A percentile compares a stretch with the other conserved stretches of the same genome.
Conservation (phyloP, 2,888 invertebrate genomes). For the Mycalesis mineus region DNA sequence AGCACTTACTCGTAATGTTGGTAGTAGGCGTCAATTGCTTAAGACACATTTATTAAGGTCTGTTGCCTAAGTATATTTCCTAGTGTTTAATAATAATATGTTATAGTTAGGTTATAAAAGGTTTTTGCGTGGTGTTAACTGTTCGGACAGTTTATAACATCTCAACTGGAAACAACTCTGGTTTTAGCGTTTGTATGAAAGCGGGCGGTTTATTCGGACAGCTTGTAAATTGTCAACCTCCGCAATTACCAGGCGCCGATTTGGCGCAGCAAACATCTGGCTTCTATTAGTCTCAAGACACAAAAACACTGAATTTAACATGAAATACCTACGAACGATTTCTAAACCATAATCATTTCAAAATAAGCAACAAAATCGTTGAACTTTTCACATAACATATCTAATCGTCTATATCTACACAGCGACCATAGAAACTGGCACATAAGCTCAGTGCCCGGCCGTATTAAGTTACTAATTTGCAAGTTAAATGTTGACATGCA, state of each 20-base stretch:
- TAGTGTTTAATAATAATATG: too few relatives aligned
- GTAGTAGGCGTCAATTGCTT: too few relatives aligned
- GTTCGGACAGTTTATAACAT: background rate
- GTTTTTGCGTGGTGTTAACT: too few relatives aligned
- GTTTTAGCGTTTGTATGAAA: slow-evolving; percentile 35
- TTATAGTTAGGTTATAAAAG: too few relatives aligned
- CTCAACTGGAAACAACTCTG: background rate
- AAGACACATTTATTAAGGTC: too few relatives aligned
- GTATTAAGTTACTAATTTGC: slow-evolving; percentile 41
- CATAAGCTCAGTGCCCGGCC: slow-evolving; percentile 20
- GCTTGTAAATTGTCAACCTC: slow-evolving; percentile 67
- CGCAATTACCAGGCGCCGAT: slow-evolving; percentile 73
- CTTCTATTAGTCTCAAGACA: slow-evolving; percentile 5
- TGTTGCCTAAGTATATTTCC: too few relatives aligned
- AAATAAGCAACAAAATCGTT: background rate
- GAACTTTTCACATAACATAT: slow-evolving; percentile 5
- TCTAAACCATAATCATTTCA: background rate
- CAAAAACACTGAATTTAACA: background rate
- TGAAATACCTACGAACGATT: background rate
- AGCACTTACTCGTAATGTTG: too few relatives aligned
- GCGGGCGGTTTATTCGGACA: slow-evolving; percentile 50
- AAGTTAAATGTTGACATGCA: slow-evolving; percentile 42
- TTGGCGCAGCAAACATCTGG: slow-evolving; percentile 54
- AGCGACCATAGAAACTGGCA: slow-evolving; percentile 16
- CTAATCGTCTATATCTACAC: background rate